phyloP scores from a whole-genome alignment of 2,888 invertebrate species.

The Rhogogaster chlorosoma region DNA sequence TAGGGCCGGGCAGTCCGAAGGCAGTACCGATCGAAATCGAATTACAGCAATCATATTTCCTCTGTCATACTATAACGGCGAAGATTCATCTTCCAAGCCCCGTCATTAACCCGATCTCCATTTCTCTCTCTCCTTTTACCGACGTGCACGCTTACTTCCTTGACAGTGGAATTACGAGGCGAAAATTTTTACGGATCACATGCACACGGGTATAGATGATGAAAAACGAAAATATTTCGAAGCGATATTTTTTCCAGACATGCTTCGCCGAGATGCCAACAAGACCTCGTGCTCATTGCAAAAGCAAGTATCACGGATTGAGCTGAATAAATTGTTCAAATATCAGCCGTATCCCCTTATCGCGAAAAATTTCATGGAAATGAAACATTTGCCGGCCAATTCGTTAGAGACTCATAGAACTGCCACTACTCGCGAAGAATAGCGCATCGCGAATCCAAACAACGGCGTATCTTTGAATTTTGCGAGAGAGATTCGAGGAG shows the following conservation, averaged over 20 bases:
- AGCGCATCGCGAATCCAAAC: neutral
- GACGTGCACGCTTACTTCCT: constrained; percentile 1
- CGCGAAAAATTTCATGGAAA: neutral
- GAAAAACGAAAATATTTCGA: too few relatives aligned
- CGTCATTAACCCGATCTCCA: constrained; percentile 32
- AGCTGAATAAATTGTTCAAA: neutral
- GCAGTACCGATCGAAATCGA: constrained; percentile 46
- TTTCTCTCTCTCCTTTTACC: neutral
- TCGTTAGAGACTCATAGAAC: neutral
- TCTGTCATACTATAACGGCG: constrained; percentile 38
- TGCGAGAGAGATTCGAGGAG: too few relatives aligned
- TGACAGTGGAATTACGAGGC: neutral
- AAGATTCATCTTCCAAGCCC: constrained; percentile 43
- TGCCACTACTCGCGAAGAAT: neutral
- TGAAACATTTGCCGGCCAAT: neutral
- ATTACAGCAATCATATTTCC: constrained; percentile 50
- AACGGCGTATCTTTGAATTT: too few relatives aligned
- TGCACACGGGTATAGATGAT: too few relatives aligned
- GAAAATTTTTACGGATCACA: neutral
- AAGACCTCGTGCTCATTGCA: too few relatives aligned
- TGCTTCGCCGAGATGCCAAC: too few relatives aligned
- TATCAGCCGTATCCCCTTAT: neutral
- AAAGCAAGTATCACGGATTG: neutral
- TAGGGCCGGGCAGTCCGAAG: neutral
- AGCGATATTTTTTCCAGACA: too few relatives aligned